phyloP scores from a whole-genome alignment of 2,888 invertebrate genomes.

The Hanleya hanleyi region DNA sequence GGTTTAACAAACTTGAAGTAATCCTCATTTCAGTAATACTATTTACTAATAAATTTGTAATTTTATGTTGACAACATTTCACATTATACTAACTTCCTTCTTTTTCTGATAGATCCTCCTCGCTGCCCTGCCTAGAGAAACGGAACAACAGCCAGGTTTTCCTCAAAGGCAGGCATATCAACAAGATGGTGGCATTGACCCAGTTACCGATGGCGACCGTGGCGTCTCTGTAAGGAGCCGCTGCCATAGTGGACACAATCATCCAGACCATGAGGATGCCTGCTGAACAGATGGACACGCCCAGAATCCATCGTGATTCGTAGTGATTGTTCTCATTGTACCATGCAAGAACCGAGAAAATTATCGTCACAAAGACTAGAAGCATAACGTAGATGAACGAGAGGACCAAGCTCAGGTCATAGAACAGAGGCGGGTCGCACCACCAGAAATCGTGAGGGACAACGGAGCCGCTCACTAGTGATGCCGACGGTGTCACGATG shows the following conservation, averaged over 20 bases:
- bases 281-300: conserved; percentile 60
- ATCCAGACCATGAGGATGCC: conserved; percentile 73
- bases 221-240: conserved; percentile 65
- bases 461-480: conserved; percentile 37
- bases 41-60: no score
- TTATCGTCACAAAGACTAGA: conserved; percentile 70
- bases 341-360: conserved; percentile 73
- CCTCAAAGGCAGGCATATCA: conserved; percentile 72
- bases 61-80: background rate
- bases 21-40: no score
- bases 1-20: no score
- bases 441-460: conserved; percentile 58
- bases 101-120: background rate
- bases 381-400: conserved; percentile 74
- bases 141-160: conserved; percentile 65
- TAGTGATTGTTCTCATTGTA: conserved; percentile 71
- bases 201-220: conserved; percentile 73
- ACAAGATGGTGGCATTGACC: conserved; percentile 70
- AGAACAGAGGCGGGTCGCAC: conserved; percentile 62
- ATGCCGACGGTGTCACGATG: conserved; percentile 69
- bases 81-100: background rate
- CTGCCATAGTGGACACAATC: conserved; percentile 69
- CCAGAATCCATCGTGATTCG: conserved; percentile 72
- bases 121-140: background rate
- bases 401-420: conserved; percentile 71